Conservation (phyloP, 2,797 vertebrate species). For the Botia kubotai region DNA sequence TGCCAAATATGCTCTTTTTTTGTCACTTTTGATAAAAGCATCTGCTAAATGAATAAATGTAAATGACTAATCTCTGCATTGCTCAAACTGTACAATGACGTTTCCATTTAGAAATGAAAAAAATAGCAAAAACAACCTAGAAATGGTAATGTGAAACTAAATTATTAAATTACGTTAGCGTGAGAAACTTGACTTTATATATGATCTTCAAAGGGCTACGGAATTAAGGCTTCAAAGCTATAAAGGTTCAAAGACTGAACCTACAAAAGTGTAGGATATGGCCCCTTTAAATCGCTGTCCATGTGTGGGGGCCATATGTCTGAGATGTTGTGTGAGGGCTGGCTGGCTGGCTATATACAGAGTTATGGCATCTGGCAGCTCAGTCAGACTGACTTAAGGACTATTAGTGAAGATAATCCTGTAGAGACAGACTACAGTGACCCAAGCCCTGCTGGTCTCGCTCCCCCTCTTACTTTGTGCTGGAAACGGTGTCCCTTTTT, state of each 20-base stretch:
- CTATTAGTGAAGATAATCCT: constrained; percentile 79
- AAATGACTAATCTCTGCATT: too few relatives aligned
- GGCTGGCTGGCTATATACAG: constrained; percentile 53
- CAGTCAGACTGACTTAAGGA: constrained; percentile 78
- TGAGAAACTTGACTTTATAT: too few relatives aligned
- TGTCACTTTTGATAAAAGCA: too few relatives aligned
- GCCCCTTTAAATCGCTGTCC: constrained; percentile 39
- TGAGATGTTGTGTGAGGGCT: constrained; percentile 66
- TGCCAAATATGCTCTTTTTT: too few relatives aligned
- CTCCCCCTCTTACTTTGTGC: constrained; percentile 44
- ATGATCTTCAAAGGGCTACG: neutral
- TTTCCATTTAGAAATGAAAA: too few relatives aligned
- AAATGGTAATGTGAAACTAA: too few relatives aligned
- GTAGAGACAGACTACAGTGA: constrained; percentile 57
- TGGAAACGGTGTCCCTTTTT: constrained; percentile 3
- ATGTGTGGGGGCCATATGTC: constrained; percentile 61
- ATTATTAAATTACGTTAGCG: too few relatives aligned
- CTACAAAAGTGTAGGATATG: neutral
- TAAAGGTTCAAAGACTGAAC: constrained; percentile 1
- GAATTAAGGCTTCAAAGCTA: neutral
- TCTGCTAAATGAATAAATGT: too few relatives aligned
- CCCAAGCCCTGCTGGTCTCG: constrained; percentile 55
- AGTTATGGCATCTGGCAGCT: constrained; percentile 75
- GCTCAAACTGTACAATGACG: too few relatives aligned
- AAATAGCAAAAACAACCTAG: too few relatives aligned